A percentile compares a stretch with the other conserved stretches of the same genome.
phyloP scores from a whole-genome alignment of 1,140 invertebrate species.

The Contarinia nasturtii region DNA sequence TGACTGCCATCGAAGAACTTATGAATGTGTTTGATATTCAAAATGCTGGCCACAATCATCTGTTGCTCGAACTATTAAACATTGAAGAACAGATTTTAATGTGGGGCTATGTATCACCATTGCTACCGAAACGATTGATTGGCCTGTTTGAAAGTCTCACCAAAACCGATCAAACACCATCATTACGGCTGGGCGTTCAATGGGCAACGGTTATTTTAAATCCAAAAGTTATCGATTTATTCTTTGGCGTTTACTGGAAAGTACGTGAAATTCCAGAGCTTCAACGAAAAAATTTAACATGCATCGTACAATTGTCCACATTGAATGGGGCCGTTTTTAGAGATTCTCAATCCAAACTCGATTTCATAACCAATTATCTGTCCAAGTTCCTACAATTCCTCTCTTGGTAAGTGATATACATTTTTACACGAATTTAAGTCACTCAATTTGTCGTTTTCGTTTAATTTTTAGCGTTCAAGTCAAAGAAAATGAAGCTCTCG shows the following conservation, averaged over 20 bases:
- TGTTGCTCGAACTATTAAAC: conserved; percentile 14
- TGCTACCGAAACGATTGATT: conserved; percentile 35
- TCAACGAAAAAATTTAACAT: conserved; percentile 45
- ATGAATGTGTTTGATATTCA: conserved; percentile 16
- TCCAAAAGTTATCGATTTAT: conserved; percentile 39
- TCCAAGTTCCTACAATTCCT: conserved; percentile 37
- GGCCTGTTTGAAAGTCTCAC: conserved; percentile 38
- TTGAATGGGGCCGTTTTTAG: conserved; percentile 39
- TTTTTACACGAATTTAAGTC: conserved; percentile 1
- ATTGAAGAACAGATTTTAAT: conserved; percentile 17
- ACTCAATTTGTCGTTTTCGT: background rate
- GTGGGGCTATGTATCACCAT: conserved; percentile 18
- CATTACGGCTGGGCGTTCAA: conserved; percentile 28
- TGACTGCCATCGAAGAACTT: conserved; percentile 17
- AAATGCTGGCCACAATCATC: conserved; percentile 10
- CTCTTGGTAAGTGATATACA: conserved; percentile 16
- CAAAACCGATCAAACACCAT: conserved; percentile 32
- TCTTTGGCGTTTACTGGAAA: conserved; percentile 60
- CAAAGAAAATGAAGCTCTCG: conserved; percentile 33
- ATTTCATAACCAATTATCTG: conserved; percentile 41
- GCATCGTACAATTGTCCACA: conserved; percentile 51
- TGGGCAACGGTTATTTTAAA: conserved; percentile 51
- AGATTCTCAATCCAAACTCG: conserved; percentile 14
- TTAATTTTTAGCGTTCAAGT: conserved; percentile 26
- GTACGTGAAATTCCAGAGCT: conserved; percentile 43